Conservation (phyloP, 30 jellyfish, hydroid and myxozoan genomes). For the Cassiopea andromeda region DNA sequence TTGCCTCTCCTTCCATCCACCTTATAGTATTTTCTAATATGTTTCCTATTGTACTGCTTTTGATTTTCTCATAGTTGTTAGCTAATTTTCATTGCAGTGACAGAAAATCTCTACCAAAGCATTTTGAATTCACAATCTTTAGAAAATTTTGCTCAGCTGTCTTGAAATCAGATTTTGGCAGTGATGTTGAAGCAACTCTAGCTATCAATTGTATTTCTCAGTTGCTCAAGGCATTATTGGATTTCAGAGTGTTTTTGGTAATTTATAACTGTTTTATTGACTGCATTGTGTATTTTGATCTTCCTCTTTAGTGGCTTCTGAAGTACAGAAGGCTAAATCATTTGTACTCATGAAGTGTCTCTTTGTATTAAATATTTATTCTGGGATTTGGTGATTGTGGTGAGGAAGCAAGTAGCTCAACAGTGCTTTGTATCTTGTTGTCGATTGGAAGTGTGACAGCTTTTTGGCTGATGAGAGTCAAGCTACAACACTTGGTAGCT, state of each 20-base stretch:
- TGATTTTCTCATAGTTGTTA: neutral
- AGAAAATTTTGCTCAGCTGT: constrained; percentile 17
- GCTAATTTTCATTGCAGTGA: neutral
- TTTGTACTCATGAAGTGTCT: too few relatives aligned
- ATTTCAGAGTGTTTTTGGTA: constrained; percentile 32
- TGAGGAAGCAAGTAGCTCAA: too few relatives aligned
- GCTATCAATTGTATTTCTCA: neutral
- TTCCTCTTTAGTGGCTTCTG: neutral
- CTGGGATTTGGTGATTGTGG: too few relatives aligned
- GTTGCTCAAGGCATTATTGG: constrained; percentile 3
- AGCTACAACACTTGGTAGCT: too few relatives aligned
- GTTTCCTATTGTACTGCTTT: neutral
- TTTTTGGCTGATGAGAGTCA: too few relatives aligned
- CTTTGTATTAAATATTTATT: too few relatives aligned
- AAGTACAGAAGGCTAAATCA: neutral
- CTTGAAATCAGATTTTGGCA: neutral
- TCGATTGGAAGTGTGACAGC: too few relatives aligned
- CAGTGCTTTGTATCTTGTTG: too few relatives aligned
- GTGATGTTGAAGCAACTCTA: neutral
- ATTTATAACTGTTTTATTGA: neutral
- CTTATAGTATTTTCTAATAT: neutral
- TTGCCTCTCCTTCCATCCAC: too few relatives aligned
- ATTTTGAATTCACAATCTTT: constrained; percentile 32
- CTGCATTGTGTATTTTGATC: neutral
- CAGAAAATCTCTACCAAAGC: constrained; percentile 20